These are phyloP conservation scores for Poecilia latipinna DNA, from an alignment of 2,113 vertebrate species.

Conservation along the genomic window DNA sequence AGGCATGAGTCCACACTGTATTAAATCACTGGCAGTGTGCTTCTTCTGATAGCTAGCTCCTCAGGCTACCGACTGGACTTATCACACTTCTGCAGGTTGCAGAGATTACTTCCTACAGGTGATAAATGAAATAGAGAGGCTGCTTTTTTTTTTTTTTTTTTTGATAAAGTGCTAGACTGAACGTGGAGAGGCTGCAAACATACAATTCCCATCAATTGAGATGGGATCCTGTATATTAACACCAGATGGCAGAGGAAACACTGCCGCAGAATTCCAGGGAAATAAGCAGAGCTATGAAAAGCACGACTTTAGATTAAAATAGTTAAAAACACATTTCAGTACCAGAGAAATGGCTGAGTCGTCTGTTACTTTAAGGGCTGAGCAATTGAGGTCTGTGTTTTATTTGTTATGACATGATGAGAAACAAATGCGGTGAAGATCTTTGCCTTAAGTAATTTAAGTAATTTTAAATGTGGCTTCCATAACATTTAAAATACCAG, in stretches of 20 bases:
- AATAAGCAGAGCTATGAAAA: conserved; percentile 17
- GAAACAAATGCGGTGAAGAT: conserved; percentile 20
- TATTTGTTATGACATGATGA: conserved; percentile 5
- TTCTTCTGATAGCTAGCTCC: conserved; percentile 14
- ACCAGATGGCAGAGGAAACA: conserved; percentile 46
- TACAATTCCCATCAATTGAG: conserved; percentile 43
- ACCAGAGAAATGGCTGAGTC: conserved; percentile 4
- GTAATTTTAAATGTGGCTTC: conserved; percentile 1
- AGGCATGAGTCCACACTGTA: conserved; percentile 3
- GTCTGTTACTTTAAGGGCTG: conserved; percentile 23
- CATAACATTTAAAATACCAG: background rate
- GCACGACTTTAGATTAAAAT: conserved; percentile 11
- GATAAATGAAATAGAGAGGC: conserved; percentile 34
- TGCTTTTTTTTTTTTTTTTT: conserved; percentile 32
- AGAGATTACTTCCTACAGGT: conserved; percentile 31
- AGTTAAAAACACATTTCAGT: background rate
- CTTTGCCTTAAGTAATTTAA: background rate
- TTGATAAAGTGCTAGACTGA: conserved; percentile 31
- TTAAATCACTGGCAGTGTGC: conserved; percentile 35
- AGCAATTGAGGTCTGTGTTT: conserved; percentile 1
- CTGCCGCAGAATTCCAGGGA: conserved; percentile 23
- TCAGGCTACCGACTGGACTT: conserved; percentile 40
- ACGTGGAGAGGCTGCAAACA: conserved; percentile 39
- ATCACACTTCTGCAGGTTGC: conserved; percentile 57
- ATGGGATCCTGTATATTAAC: conserved; percentile 34